These are phyloP conservation scores for Branchipolynoe longqiensis DNA, from an alignment of 2,888 invertebrate genomes.

Conservation along the genomic window DNA sequence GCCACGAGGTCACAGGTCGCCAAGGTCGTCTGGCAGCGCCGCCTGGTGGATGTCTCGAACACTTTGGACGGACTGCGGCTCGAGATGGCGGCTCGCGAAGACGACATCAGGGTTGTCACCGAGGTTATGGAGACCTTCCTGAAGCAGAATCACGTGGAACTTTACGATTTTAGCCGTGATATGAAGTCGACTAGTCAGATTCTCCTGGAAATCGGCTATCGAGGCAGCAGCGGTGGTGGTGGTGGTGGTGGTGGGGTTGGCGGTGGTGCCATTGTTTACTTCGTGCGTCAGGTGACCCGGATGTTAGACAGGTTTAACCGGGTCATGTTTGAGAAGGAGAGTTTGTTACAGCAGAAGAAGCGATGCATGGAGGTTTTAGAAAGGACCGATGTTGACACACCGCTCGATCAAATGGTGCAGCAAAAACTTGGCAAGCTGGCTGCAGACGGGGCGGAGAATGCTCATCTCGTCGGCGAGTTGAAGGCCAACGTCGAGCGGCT, in stretches of 20 bases:
- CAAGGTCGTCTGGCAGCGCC: constrained; percentile 27
- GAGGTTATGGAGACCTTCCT: constrained; percentile 34
- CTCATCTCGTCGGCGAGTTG: not conserved
- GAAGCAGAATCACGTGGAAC: constrained; percentile 4
- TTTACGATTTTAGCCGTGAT: constrained; percentile 16
- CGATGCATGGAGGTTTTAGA: constrained; percentile 22
- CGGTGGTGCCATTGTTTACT: not conserved
- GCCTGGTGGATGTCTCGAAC: not conserved
- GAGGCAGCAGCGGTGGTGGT: not conserved
- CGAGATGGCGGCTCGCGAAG: not conserved
- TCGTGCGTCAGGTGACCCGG: not conserved
- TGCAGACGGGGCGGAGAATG: not conserved
- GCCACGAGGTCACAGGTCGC: constrained; percentile 56
- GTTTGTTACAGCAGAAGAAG: constrained; percentile 28
- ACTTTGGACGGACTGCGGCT: not conserved
- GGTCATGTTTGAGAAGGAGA: constrained; percentile 31
- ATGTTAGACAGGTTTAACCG: not conserved
- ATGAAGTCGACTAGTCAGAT: constrained; percentile 48
- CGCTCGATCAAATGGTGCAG: constrained; percentile 11
- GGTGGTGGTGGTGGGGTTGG: not conserved
- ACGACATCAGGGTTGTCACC: not conserved
- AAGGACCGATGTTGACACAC: not conserved
- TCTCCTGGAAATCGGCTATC: constrained; percentile 11
- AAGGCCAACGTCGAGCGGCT: not conserved
- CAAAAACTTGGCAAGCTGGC: not conserved